Conservation (phyloP, 2,888 invertebrate species). For the Rhagium mordax region DNA sequence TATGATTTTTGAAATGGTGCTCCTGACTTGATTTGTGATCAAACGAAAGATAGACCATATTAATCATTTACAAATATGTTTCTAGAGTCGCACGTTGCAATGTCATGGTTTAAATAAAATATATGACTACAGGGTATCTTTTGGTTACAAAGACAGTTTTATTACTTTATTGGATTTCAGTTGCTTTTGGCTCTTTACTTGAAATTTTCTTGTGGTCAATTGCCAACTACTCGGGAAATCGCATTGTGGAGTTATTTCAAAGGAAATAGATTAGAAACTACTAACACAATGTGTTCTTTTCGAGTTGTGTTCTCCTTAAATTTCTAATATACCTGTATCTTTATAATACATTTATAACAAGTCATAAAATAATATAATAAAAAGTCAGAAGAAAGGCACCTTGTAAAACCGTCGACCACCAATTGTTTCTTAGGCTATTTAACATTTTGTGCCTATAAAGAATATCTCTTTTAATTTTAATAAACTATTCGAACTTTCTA, state of each 20-base stretch:
- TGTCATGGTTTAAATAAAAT: slow-evolving; percentile 25
- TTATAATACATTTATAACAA: neutral
- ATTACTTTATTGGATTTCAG: slow-evolving; percentile 27
- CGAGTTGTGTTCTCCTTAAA: neutral
- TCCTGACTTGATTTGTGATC: too few relatives aligned
- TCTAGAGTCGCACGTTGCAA: neutral
- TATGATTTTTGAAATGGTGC: too few relatives aligned
- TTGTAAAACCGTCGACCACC: neutral
- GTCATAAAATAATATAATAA: neutral
- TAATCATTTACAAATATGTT: neutral
- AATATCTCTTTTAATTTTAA: neutral
- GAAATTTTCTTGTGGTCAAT: slow-evolving; percentile 27
- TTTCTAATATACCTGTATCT: neutral
- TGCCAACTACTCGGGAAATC: slow-evolving; percentile 18
- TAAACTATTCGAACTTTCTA: too few relatives aligned
- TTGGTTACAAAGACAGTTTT: slow-evolving; percentile 26
- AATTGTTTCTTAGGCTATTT: neutral
- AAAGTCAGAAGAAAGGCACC: neutral
- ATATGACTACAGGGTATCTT: slow-evolving; percentile 9
- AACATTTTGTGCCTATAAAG: neutral
- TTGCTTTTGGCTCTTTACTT: slow-evolving; percentile 11
- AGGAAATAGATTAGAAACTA: slow-evolving; percentile 10
- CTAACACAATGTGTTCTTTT: neutral
- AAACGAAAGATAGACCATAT: too few relatives aligned
- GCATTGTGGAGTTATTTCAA: slow-evolving; percentile 10